A percentile compares a stretch with the other conserved stretches of the same genome.
Conservation (phyloP, 23 tunicate genomes). For the Trididemnum clinides region DNA sequence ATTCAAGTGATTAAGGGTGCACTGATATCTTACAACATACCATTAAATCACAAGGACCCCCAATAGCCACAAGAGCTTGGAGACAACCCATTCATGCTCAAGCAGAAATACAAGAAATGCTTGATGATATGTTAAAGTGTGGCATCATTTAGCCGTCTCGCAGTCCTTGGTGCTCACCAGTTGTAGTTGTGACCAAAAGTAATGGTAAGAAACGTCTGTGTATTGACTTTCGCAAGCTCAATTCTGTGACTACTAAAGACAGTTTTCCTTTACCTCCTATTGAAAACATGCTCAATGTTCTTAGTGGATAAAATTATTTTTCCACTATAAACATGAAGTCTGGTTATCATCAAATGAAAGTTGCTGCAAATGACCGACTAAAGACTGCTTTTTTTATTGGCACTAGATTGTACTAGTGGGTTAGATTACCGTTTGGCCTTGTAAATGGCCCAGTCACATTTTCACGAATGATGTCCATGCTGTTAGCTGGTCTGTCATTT, state of each 20-base stretch:
- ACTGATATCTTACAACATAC: no score
- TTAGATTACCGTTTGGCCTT: not conserved
- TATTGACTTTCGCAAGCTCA: constrained; percentile 26
- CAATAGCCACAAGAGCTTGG: no score
- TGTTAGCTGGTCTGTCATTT: not conserved
- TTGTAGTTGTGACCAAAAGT: constrained; percentile 24
- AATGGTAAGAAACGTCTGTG: constrained; percentile 21
- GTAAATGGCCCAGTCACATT: constrained; percentile 52
- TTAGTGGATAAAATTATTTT: constrained; percentile 21
- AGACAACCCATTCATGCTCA: not conserved
- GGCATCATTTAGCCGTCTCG: not conserved
- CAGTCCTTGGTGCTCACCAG: not conserved
- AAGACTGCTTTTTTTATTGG: not conserved
- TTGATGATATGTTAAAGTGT: not conserved
- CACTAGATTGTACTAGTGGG: not conserved
- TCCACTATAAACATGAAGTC: constrained; percentile 16
- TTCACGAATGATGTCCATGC: constrained; percentile 15
- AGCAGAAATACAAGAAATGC: not conserved
- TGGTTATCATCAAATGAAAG: constrained; percentile 22
- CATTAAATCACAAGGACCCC: no score
- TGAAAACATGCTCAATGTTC: constrained; percentile 29
- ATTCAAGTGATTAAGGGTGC: no score
- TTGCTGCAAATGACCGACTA: not conserved
- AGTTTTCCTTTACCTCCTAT: no score
- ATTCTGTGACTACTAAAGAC: constrained; percentile 8